Percentiles rank a stretch among this genome's conserved stretches.
Conservation (phyloP, 2,113 vertebrate species). For the Cyprinodon brontotheroides region DNA sequence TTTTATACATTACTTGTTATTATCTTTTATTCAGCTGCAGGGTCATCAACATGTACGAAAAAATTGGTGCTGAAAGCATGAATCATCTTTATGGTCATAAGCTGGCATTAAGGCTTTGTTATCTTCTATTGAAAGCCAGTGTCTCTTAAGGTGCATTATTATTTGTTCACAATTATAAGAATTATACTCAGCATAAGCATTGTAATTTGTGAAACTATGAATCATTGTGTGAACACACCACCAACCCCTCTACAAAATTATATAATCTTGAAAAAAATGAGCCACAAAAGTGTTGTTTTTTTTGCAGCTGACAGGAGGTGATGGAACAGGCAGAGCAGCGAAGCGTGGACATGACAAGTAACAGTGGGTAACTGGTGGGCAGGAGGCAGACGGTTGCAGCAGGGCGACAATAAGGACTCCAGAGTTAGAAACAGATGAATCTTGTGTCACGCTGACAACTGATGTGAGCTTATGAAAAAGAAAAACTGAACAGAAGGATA, state of each 20-base stretch:
- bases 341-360: slow-evolving; percentile 26
- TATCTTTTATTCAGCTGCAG: slow-evolving; percentile 18
- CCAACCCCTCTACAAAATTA: not conserved
- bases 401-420: not conserved
- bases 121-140: slow-evolving; percentile 5
- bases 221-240: not conserved
- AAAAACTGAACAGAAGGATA: not conserved
- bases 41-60: slow-evolving; percentile 10
- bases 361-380: slow-evolving; percentile 21
- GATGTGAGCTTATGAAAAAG: not conserved
- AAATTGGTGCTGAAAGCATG: not conserved
- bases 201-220: slow-evolving; percentile 6
- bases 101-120: slow-evolving; percentile 32
- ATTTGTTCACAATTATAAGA: slow-evolving; percentile 24
- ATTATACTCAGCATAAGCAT: not conserved
- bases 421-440: slow-evolving; percentile 29
- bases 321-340: slow-evolving; percentile 28
- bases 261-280: not conserved
- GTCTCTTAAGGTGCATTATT: slow-evolving; percentile 16
- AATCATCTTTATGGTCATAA: slow-evolving; percentile 19
- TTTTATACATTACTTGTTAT: slow-evolving; percentile 21
- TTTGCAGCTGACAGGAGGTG: slow-evolving; percentile 18
- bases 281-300: not conserved
- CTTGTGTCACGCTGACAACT: not conserved
- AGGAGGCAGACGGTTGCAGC: slow-evolving; percentile 1